Evolutionary conservation across 2,113 vertebrate species (phyloP).

Genomic region (Oxygymnocypris stewartii): DNA sequence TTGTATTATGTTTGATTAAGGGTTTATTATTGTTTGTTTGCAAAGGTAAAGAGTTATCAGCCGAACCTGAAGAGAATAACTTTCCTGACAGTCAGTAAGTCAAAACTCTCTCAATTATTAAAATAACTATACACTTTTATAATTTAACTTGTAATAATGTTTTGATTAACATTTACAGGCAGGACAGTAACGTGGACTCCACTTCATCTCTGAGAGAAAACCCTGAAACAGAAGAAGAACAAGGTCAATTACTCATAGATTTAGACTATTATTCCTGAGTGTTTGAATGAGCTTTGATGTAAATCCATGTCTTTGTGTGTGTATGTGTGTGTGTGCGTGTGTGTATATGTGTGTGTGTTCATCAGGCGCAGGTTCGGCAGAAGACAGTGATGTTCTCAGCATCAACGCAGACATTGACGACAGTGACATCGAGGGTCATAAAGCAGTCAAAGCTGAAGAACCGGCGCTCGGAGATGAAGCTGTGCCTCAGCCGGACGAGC

Average conservation of each 20-base stretch:
- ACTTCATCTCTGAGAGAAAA: too few species aligned
- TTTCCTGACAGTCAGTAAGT: slow-evolving; percentile 83
- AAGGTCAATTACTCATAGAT: slow-evolving; percentile 21
- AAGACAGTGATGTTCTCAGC: slow-evolving; percentile 94
- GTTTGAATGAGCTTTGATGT: neutral
- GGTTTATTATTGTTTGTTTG: neutral
- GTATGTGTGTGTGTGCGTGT: neutral
- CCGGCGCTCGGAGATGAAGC: neutral
- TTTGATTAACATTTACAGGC: slow-evolving; percentile 15
- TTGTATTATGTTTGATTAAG: neutral
- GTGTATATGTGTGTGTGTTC: neutral
- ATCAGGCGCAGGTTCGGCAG: slow-evolving; percentile 70
- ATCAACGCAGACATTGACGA: slow-evolving; percentile 95
- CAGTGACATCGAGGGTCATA: slow-evolving; percentile 92
- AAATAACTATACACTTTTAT: neutral
- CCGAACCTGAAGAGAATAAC: slow-evolving; percentile 79
- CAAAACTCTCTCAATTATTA: neutral
- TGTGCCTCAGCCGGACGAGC: slow-evolving; percentile 55
- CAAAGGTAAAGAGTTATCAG: slow-evolving; percentile 77
- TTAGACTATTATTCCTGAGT: neutral
- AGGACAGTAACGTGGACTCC: slow-evolving; percentile 31
- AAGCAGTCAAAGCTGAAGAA: slow-evolving; percentile 74
- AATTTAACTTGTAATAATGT: neutral
- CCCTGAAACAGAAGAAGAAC: slow-evolving; percentile 49
- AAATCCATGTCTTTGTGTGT: too few species aligned